Evolutionary conservation across 2,113 vertebrate genomes (phyloP), one percentile per base, ranked within the genome.

Genomic region (Antennarius striatus): DNA sequence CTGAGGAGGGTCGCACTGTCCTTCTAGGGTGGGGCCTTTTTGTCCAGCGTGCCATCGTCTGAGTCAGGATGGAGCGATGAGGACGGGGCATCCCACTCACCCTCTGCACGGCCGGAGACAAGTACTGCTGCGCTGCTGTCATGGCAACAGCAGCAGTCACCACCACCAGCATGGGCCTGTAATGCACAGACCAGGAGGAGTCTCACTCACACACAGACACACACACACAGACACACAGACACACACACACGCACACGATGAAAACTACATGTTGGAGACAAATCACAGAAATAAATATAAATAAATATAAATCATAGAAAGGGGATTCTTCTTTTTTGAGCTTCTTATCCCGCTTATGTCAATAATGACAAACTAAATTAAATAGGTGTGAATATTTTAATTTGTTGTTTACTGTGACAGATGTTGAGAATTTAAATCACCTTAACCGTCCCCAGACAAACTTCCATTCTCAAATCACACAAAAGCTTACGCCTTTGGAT

Each of bases 131-230:
- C 84, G 88, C 83, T 85, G 96, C 94, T 95, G 93, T 94, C 96
- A 97, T 98, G 93, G 96, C 95, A 98, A 98, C 96, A 81, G 92
- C 91, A 92, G 92, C 90, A 88, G 94, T 90, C 92, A 91, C 92
- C 94, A 93, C 90, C 90, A 56, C 93, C 95, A 94, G 96, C 93
- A 91, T 84, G 91, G 92, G 93, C 88, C 93, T 90, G 79, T 83
- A 83, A 88, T 82, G 81, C 70, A 83, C 80, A 86, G 80, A 79
- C 84, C 84, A 86, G 81, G 85, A 87, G 74, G 75, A 87, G 75
- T 83, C 84, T 70, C 75, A 76, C 73, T 73, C 71, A 74, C 71
- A 56, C 60, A 42, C 69, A 65, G 71, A n/a, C 48, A 59, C 68
- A 72, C 56, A 49, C 72, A 59, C 75, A 76, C 71, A 77, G 69